Conservation (phyloP, 1,140 invertebrate species). For the Propsilocerus akamusi region DNA sequence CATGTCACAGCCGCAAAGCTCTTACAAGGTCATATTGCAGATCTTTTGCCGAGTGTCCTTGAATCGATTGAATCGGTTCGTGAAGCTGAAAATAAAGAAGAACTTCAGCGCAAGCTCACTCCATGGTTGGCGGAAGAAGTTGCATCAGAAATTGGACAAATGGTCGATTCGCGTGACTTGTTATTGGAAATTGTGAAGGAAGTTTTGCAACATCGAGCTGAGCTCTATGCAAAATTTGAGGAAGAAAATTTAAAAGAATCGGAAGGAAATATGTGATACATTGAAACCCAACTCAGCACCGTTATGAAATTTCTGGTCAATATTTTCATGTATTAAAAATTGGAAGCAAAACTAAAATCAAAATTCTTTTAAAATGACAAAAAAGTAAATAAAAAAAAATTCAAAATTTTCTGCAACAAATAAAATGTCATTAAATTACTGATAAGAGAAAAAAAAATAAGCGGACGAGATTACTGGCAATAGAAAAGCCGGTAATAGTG, state of each 20-base stretch:
- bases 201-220: slow-evolving; percentile 48
- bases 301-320: background rate
- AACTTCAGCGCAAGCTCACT: slow-evolving; percentile 61
- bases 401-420: too few species aligned
- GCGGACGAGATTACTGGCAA: too few species aligned
- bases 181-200: slow-evolving; percentile 59
- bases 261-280: slow-evolving; percentile 8
- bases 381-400: too few species aligned
- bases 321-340: slow-evolving; percentile 3
- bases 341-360: too few species aligned
- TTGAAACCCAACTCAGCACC: background rate
- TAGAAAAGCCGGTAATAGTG: too few species aligned
- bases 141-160: slow-evolving; percentile 52
- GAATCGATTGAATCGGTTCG: slow-evolving; percentile 37
- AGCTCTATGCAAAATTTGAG: slow-evolving; percentile 31
- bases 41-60: slow-evolving; percentile 65
- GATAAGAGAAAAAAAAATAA: too few species aligned
- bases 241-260: slow-evolving; percentile 20
- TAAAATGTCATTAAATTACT: too few species aligned
- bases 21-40: slow-evolving; percentile 64
- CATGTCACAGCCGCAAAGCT: slow-evolving; percentile 62
- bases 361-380: too few species aligned
- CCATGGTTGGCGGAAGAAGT: slow-evolving; percentile 78
- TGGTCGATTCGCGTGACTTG: slow-evolving; percentile 57
- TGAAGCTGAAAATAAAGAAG: slow-evolving; percentile 25